Conservation (phyloP, 2,797 vertebrate species). For the Syngnathus acus region DNA sequence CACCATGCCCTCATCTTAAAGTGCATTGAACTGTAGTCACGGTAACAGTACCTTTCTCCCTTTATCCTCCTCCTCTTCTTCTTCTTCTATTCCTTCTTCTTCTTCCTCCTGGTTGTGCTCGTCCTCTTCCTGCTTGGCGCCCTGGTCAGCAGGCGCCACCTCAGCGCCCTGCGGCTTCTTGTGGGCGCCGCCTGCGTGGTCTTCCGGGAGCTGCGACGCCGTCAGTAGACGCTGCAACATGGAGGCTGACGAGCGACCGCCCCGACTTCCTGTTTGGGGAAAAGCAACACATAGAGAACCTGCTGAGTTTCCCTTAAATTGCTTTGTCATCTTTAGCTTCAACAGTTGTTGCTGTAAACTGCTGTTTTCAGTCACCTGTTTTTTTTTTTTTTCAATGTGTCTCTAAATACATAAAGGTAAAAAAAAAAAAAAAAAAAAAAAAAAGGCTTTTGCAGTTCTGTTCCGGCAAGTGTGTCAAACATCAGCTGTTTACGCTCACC, state of each 20-base stretch:
- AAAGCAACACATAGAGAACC: too few relatives aligned
- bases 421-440: too few relatives aligned
- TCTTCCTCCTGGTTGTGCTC: slow-evolving; percentile 19
- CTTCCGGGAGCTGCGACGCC: slow-evolving; percentile 67
- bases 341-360: too few relatives aligned
- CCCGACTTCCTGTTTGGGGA: slow-evolving; percentile 20
- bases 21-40: not conserved
- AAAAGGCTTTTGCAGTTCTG: too few relatives aligned
- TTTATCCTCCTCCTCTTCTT: slow-evolving; percentile 46
- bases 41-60: slow-evolving; percentile 38
- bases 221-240: slow-evolving; percentile 76
- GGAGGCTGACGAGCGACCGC: slow-evolving; percentile 58
- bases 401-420: too few relatives aligned
- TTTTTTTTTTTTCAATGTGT: too few relatives aligned
- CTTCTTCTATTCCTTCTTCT: slow-evolving; percentile 32
- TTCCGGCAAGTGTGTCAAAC: too few relatives aligned
- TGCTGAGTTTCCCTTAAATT: too few relatives aligned
- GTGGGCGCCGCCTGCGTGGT: slow-evolving; percentile 30
- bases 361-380: too few relatives aligned
- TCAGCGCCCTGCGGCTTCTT: slow-evolving; percentile 38
- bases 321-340: too few relatives aligned
- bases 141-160: slow-evolving; percentile 4
- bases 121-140: slow-evolving; percentile 17
- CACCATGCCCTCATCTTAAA: not conserved
- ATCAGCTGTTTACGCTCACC: slow-evolving; percentile 18